phyloP scores from a whole-genome alignment of 2,797 vertebrate genomes.

The Threskiornis aethiopicus region DNA sequence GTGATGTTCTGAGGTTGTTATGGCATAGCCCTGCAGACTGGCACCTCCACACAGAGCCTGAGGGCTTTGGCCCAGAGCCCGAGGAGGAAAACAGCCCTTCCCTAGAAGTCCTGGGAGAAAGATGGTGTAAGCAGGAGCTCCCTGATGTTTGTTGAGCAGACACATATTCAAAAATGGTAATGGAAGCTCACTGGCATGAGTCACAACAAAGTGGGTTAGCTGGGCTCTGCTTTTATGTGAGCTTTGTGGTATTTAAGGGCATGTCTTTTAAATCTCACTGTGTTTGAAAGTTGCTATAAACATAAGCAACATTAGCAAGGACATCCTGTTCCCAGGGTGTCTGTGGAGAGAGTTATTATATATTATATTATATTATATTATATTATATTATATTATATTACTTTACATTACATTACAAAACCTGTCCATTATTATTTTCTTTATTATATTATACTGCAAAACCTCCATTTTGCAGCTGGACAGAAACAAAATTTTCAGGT shows the following conservation, averaged over 20 bases:
- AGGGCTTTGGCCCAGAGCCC: not conserved
- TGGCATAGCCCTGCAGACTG: not conserved
- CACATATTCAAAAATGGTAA: not conserved
- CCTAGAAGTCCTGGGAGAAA: not conserved
- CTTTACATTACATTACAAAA: not conserved
- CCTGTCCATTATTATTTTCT: not conserved
- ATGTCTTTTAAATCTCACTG: not conserved
- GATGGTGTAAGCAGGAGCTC: not conserved
- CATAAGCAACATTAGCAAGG: not conserved
- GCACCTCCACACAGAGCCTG: not conserved
- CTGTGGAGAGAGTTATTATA: not conserved
- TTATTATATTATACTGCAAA: not conserved
- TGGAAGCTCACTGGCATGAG: not conserved
- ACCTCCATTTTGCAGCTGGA: not conserved
- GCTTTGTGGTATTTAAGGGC: not conserved
- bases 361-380: not conserved
- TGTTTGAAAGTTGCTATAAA: not conserved
- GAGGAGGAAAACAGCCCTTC: not conserved
- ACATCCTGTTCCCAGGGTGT: not conserved
- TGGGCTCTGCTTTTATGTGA: fast-evolving
- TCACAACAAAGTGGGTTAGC: not conserved
- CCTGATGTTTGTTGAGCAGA: not conserved
- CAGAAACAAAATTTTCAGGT: not conserved
- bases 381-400: not conserved
- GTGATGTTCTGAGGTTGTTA: not conserved